Evolutionary conservation across 1,140 invertebrate species (phyloP).

Genomic region (Lamellibrachia luymesi): DNA sequence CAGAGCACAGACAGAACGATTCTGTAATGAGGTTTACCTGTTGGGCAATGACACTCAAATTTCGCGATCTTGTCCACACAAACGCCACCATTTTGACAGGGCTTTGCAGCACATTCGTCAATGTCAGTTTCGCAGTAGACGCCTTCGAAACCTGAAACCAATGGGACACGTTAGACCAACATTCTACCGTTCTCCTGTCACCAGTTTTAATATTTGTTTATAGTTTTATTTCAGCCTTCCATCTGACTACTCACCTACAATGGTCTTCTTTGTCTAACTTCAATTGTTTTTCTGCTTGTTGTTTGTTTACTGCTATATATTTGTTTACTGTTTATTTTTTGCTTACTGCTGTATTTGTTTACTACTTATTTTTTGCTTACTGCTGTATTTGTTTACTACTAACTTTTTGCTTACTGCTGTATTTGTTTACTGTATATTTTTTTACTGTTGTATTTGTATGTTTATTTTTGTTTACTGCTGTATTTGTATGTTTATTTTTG

Average conservation of each 20-base stretch:
- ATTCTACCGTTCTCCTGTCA: background rate
- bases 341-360: background rate
- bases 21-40: background rate
- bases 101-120: conserved; percentile 77
- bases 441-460: background rate
- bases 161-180: background rate
- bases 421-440: background rate
- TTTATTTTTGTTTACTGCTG: background rate
- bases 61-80: conserved; percentile 21
- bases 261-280: no score
- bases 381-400: background rate
- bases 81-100: conserved; percentile 40
- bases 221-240: background rate
- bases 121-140: conserved; percentile 20
- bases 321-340: background rate
- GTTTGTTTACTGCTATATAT: background rate
- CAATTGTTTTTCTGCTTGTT: background rate
- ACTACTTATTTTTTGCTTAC: background rate
- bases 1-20: background rate
- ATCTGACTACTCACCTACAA: no score
- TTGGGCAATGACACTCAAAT: conserved; percentile 10
- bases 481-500: background rate
- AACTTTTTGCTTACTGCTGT: no score
- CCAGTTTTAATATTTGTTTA: background rate
- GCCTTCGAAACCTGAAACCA: conserved; percentile 13